Base-by-base conservation (phyloP, 2,113 vertebrate genomes). In the Channa argus region DNA sequence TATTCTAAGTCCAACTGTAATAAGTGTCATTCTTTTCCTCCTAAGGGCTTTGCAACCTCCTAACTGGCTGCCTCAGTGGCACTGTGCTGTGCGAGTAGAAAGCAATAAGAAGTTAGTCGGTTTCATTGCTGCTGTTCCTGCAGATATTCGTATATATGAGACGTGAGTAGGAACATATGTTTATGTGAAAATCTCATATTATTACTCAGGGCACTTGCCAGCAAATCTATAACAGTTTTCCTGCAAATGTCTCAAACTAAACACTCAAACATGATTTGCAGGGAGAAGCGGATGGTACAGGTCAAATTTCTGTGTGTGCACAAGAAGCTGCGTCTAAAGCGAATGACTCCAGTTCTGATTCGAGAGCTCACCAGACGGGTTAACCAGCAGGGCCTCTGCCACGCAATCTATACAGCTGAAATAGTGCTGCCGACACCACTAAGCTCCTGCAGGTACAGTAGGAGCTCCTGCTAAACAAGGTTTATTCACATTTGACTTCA, bases 261-360 rank as follows among this genome's bases (percentile, higher is more conserved):
- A 72, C 8, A 14, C 24, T 65, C 7, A 36, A 71, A 41, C 52
- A 43, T 83, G 64, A 50, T 51, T 58, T 54, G 71, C 88, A 99
- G 98, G 88, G 94, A 95, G 89, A 97, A 95, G 92, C 96, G 91
- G 89, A 96, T 97, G 97, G 97, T 96, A 8, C 97, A 98, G 88
- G 97, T 99, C 80, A 97, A 96, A 77, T 95, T 98, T 89, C 91
- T 99, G 47, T 99, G 98, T 5, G 97, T 99, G 63, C 98, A 99
- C 76, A 99, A 98, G 92, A 99, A 98, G 89, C 91, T 99, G 46
- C 97, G 97, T 63, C 95, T 95, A 0, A 99, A 99, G 79, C 94
- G 97, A 10, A 96, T 99, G 92, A 95, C 97, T 14, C 98, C 98
- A 0, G 97, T 99, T 34, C 90, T 99, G 84, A 98, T 99, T 90